Base-by-base conservation (phyloP, 2,888 invertebrate genomes). In the Flabesymbios commensalis region DNA sequence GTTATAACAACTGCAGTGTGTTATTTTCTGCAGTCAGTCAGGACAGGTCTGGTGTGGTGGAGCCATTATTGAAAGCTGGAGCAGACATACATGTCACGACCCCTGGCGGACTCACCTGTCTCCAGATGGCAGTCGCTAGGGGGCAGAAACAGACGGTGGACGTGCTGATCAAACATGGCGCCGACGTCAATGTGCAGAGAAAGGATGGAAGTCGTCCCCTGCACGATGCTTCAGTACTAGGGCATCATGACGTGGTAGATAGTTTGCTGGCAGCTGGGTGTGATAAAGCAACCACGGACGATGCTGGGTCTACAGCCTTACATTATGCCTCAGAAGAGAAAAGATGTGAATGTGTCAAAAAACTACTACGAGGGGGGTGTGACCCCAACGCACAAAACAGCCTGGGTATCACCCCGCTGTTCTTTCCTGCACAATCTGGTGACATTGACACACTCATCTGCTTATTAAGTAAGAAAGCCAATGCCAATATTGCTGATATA, bases 71-170 rank as follows among this genome's bases (percentile, higher is more conserved):
- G 33, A 26, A 42, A 10, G 22, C 54, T 33, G 56, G 56, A 1
- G 64, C 66, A n/a, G 28, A 54, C 29, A 33, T 57, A 1, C 53
- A 65, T 14, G 51, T 41, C 17, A 33, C 51, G 24, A 48, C 64
- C 14, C 51, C 61, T 14, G 66, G 64, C 47, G 66, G 66, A 14
- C 57, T 61, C 39, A 64, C 64, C 1, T 51, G 64, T 2, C 56
- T 66, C 10, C 64, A 64, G 49, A 64, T 64, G 42, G 66, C 64
- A 4, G 41, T 51, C 22, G 64, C 64, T 1, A 49, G 61, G 19
- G 64, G 64, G 14, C 58, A 59, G 36, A 52, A 48, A 2, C 39
- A 57, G 22, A 41, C 57, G 19, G 59, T 63, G 2, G 57, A 36
- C 31, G 43, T 36, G 10, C 47, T 66, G 28, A 28, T 66, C 31